These are phyloP conservation scores for Diuraphis noxia DNA, from an alignment of 1,140 invertebrate genomes.

Conservation along the genomic window DNA sequence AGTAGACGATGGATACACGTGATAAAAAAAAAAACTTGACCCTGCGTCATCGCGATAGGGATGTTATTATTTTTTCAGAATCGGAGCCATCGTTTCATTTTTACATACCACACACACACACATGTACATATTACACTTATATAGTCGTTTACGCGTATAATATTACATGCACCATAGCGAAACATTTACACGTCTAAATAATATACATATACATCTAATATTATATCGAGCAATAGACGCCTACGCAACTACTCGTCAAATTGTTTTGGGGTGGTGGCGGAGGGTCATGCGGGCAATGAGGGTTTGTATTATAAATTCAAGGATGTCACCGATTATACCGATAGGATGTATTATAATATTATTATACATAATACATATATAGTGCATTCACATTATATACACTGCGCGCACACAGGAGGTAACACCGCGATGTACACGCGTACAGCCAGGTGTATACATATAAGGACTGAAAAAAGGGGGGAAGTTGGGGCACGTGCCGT, in stretches of 20 bases:
- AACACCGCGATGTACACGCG: not conserved
- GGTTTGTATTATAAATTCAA: constrained; percentile 28
- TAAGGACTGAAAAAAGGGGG: not conserved
- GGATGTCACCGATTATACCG: constrained; percentile 48
- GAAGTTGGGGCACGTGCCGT: constrained; percentile 34
- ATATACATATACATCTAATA: not conserved
- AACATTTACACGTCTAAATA: not conserved
- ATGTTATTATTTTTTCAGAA: not conserved
- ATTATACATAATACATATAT: too few relatives aligned
- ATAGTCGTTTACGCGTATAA: not conserved
- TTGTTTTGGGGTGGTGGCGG: not conserved
- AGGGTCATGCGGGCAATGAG: constrained; percentile 21
- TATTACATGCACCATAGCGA: not conserved
- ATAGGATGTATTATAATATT: constrained; percentile 14
- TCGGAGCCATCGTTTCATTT: not conserved
- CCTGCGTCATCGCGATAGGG: not conserved
- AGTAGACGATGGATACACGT: not conserved
- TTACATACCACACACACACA: not conserved
- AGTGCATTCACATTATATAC: not conserved
- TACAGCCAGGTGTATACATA: constrained; percentile 41
- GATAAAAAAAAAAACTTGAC: not conserved
- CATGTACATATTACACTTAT: not conserved
- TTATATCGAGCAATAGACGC: not conserved
- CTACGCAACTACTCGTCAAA: not conserved
- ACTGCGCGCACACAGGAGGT: not conserved